Base-by-base conservation (phyloP, 1,140 invertebrate species). In the Diorhabda carinulata region DNA sequence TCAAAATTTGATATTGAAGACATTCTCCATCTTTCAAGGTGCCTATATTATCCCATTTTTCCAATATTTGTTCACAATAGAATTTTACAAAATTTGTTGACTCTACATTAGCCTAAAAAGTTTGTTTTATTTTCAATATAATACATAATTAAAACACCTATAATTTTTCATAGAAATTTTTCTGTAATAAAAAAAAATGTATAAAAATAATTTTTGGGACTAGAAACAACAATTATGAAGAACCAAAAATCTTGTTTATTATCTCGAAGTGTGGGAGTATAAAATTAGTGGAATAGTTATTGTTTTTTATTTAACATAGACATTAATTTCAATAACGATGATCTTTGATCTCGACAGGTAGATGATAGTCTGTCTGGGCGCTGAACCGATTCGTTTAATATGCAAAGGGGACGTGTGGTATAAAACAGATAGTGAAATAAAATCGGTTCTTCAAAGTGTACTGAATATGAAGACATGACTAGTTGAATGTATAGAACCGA, bases 81-180 rank as follows among this genome's bases (percentile, higher is more conserved):
- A 95, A 96, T 4, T 86, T 86, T 7, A 97, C 88, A 83, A 96
- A 97, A 74, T 88, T 87, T 43, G 90, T 92, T 1, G 95, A 96
- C 81, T 93, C 90, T 7, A 96, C 90, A 82, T 94, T 93, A 69
- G 91, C 87, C 93, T 96, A 83, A 62, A 87, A 45, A 9, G 8
- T 41, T 40, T 40, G 25, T 58, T 9, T 7, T 25, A 43, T 59
- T 43, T 67, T 43, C 6, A 60, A 40, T 25, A 0, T 25, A 25
- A 25, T 25, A 25, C 1, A 66, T 41, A 43, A 42, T 6, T 64
- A 61, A 10, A 62, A 4, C 3, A 10, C 42, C 41, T 3, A 67
- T 4, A 67, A 44, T 59, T 58, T 6, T 7, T 42, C 5, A 61
- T 5, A 40, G 45, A 5, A 10, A 9, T 25, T 1, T 25, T 25